phyloP scores from a whole-genome alignment of 2,797 vertebrate genomes.

The Silurus aristotelis region DNA sequence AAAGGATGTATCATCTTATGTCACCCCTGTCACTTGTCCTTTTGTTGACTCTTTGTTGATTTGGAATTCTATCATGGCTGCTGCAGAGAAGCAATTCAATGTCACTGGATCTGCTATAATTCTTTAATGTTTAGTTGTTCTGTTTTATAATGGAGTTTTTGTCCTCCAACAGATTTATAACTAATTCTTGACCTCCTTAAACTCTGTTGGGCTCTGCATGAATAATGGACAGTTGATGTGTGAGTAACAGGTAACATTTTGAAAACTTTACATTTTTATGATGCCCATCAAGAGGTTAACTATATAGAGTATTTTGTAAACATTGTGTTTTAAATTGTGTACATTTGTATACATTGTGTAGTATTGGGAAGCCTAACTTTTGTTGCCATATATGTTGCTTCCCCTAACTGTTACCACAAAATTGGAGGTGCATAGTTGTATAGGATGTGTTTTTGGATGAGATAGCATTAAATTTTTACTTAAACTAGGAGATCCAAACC shows the following conservation, averaged over 20 bases:
- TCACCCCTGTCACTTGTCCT: not conserved
- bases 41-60: slow-evolving; percentile 7
- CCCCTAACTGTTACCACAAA: no score
- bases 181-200: not conserved
- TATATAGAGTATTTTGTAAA: no score
- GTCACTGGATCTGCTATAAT: not conserved
- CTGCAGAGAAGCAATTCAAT: slow-evolving; percentile 9
- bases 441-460: no score
- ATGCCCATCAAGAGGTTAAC: not conserved
- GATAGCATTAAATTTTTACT: no score
- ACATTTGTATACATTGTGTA: no score
- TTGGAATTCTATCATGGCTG: not conserved
- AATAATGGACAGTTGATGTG: not conserved
- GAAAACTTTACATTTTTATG: no score
- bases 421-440: no score
- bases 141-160: not conserved
- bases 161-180: not conserved
- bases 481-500: no score
- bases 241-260: not conserved
- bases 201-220: not conserved
- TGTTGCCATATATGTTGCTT: no score
- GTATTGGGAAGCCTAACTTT: no score
- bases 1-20: not conserved
- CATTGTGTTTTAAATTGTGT: no score
- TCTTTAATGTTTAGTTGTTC: not conserved